Evolutionary conservation across 53 echinoderm and acorn worm species (phyloP), one percentile per base, ranked within the genome.

Genomic region (Apostichopus leukothele): DNA sequence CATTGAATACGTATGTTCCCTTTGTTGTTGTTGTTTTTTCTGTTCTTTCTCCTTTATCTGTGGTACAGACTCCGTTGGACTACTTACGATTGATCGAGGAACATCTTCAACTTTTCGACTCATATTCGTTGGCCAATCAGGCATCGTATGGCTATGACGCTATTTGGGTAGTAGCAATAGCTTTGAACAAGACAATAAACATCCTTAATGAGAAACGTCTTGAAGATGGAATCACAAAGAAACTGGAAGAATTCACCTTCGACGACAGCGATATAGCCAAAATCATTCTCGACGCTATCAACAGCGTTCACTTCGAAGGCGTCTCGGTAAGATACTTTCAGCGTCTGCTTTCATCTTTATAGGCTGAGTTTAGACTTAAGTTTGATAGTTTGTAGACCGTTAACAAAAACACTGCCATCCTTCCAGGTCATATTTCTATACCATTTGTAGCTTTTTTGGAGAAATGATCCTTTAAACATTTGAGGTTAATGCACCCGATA

Each of bases 231-330:
- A 60, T 21, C 11, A 39, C 19, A 7, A 88, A 76, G 61, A 68
- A 76, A 80, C 90, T 92, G 18, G 93, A 92, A 67, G 89, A 90
- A 22, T 92, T 92, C 59, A 92, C 77, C 1, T 92, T 90, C 27
- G 92, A 92, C 39, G 92, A 92, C 27, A 67, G 90, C 25, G 93
- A 92, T 39, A 88, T 92, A 76, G 60, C 88, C n/a, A 50, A 50
- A 74, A 75, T 92, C 52, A 90, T 92, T 79, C 88, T 92, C 27
- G 73, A 81, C 6, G 50, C 83, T n/a, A 71, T 92, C 5, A 92
- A 90, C 68, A 84, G 83, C 5, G 87, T 78, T 5, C 79, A 90
- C 21, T 92, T 92, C 60, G 60, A 53, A 11, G 91, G 91, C 13
- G 60, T 91, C 7, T 88, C 91, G 91, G 91, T 91, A 74, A 88